Percentiles rank a stretch among this genome's conserved stretches.
phyloP scores from a whole-genome alignment of 2,888 invertebrate species.

The Eutolmus rufibarbis region DNA sequence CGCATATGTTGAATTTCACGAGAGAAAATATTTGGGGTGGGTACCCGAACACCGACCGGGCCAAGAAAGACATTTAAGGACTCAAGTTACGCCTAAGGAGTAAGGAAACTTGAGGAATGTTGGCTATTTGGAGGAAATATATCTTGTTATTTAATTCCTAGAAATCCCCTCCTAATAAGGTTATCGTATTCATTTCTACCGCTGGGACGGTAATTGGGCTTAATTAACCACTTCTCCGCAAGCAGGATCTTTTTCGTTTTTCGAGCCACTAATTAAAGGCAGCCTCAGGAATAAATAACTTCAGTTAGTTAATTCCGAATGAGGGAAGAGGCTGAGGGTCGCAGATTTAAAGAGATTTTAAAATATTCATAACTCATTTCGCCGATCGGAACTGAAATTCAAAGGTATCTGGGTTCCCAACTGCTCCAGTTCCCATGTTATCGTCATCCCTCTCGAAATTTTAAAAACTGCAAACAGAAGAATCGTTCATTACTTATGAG shows the following conservation, averaged over 20 bases:
- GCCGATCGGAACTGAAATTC: neutral
- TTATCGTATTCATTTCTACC: conserved; percentile 5
- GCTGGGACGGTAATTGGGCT: neutral
- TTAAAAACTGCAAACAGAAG: neutral
- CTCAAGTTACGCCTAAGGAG: neutral
- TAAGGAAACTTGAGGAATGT: conserved; percentile 1
- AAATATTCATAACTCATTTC: neutral
- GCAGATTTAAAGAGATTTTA: neutral
- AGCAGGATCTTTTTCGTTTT: neutral
- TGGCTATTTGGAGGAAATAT: neutral
- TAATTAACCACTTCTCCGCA: neutral
- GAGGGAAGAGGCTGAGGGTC: neutral
- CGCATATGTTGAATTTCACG: conserved; percentile 25
- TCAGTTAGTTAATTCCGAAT: neutral
- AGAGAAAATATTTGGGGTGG: conserved; percentile 11
- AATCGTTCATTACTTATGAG: neutral
- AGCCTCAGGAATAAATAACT: neutral
- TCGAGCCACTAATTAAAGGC: neutral
- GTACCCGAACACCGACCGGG: neutral
- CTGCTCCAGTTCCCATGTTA: neutral
- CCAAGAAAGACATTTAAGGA: neutral
- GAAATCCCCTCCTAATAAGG: neutral
- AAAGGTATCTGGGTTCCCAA: neutral
- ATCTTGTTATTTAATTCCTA: neutral
- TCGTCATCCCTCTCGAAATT: neutral